Conservation (phyloP, 2,888 invertebrate genomes). For the Microctonus brassicae region DNA sequence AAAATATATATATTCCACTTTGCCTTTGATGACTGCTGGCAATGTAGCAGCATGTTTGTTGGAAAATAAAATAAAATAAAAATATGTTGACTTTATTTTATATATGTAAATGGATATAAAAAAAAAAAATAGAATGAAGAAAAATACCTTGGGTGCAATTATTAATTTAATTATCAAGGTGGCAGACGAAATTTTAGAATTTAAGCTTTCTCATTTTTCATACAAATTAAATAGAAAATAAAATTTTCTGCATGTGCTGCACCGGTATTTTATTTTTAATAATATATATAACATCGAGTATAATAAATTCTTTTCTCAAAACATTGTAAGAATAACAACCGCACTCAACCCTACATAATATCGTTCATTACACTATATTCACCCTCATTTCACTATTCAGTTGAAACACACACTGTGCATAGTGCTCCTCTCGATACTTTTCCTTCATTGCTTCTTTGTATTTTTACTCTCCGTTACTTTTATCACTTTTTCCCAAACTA, state of each 20-base stretch:
- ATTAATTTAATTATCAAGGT: too few relatives aligned
- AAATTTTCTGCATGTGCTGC: not conserved
- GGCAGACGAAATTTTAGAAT: too few relatives aligned
- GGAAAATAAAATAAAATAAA: too few relatives aligned
- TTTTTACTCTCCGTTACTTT: conserved; percentile 43
- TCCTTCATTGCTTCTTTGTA: conserved; percentile 20
- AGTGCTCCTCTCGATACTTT: conserved; percentile 1
- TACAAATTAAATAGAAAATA: too few relatives aligned
- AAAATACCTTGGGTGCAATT: too few relatives aligned
- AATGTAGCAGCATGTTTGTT: too few relatives aligned
- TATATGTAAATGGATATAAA: too few relatives aligned
- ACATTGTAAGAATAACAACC: conserved; percentile 20
- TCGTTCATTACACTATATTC: conserved; percentile 39
- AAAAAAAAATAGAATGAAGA: too few relatives aligned
- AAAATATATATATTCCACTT: not conserved
- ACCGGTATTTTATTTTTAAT: not conserved
- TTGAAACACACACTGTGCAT: not conserved
- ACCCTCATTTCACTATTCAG: conserved; percentile 18
- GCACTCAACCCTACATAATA: conserved; percentile 15
- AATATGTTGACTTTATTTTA: too few relatives aligned
- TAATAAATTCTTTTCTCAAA: conserved; percentile 9
- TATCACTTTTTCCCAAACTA: conserved; percentile 41
- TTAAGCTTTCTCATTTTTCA: too few relatives aligned
- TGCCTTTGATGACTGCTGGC: too few relatives aligned
- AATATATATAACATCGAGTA: not conserved